Base-by-base conservation (phyloP, 2,888 invertebrate species). In the Xestia ashworthii region DNA sequence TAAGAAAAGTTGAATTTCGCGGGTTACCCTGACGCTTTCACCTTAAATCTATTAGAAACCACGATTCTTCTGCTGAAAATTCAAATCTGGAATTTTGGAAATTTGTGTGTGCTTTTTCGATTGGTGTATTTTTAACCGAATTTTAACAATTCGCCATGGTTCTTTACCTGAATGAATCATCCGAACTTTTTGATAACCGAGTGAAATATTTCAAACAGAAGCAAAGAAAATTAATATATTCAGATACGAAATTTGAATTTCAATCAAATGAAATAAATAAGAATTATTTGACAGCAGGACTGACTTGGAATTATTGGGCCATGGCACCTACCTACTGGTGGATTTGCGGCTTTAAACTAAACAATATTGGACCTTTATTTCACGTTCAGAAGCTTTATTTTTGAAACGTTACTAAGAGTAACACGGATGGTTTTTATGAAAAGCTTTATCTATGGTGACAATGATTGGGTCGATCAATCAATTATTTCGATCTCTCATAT, bases 201-300 rank as follows among this genome's bases (percentile, higher is more conserved):
- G 14, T 44, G 41, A 48, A 82, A 71, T 74, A 80, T 74, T 65
- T 46, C 11, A 69, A 84, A 74, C 64, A 66, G 60, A 71, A 55
- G 68, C 41, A 72, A 84, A 75, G 74, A 76, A 83, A 80, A 80
- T 79, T 74, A 76, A 83, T 76, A 46, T 72, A 78, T 86, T 87
- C 82, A 69, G 71, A 78, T 74, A 67, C 38, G 16, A 44, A 78
- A 86, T 88, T 84, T 82, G 65, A 88, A 87, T 82, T 84, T 86
- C 81, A 74, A 78, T 72, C 38, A 69, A 76, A 68, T 58, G 41
- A 76, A 84, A 87, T 67, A 85, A 80, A 83, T 67, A 78, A 70
- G 78, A 78, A 81, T 83, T 76, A 79, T 72, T 76, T 76, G 58
- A 14, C 50, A 50, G 50, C 14, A n/a, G 22, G 0, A 46, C 58